Evolutionary conservation across 2,797 vertebrate species (phyloP).

Genomic region (Coregonus suidteri): DNA sequence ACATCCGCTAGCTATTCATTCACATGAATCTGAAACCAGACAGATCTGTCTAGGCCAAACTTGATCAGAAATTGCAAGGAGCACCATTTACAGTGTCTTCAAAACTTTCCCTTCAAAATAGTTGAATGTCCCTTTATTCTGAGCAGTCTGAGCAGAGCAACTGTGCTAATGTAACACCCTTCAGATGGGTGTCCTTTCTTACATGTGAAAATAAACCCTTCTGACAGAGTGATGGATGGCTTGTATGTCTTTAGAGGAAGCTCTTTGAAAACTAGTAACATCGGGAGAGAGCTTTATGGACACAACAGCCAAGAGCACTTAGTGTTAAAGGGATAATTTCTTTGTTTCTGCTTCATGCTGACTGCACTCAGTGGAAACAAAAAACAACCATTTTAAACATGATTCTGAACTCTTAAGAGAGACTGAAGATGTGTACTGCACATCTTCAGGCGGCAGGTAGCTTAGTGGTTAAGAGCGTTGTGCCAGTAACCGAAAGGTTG

Average conservation of each 20-base stretch:
- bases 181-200: slow-evolving; percentile 2
- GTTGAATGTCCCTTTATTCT: not conserved
- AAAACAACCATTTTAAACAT: slow-evolving; percentile 46
- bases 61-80: not conserved
- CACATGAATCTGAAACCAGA: too few species aligned
- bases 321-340: slow-evolving; percentile 70
- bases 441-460: too few species aligned
- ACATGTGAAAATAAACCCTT: slow-evolving; percentile 24
- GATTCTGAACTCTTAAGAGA: slow-evolving; percentile 52
- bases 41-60: not conserved
- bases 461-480: too few species aligned
- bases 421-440: slow-evolving; percentile 40
- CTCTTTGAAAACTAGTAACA: slow-evolving; percentile 27
- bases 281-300: slow-evolving; percentile 36
- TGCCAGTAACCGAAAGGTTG: too few species aligned
- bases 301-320: slow-evolving; percentile 68
- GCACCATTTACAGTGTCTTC: not conserved
- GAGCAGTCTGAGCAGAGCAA: not conserved
- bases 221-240: slow-evolving; percentile 40
- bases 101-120: not conserved
- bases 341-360: slow-evolving; percentile 68
- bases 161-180: not conserved
- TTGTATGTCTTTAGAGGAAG: slow-evolving; percentile 27
- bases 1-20: too few species aligned
- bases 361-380: slow-evolving; percentile 69